A percentile compares a stretch with the other conserved stretches of the same genome.
Evolutionary conservation across 2,113 vertebrate species (phyloP).

Genomic region (Seriola aureovittata): DNA sequence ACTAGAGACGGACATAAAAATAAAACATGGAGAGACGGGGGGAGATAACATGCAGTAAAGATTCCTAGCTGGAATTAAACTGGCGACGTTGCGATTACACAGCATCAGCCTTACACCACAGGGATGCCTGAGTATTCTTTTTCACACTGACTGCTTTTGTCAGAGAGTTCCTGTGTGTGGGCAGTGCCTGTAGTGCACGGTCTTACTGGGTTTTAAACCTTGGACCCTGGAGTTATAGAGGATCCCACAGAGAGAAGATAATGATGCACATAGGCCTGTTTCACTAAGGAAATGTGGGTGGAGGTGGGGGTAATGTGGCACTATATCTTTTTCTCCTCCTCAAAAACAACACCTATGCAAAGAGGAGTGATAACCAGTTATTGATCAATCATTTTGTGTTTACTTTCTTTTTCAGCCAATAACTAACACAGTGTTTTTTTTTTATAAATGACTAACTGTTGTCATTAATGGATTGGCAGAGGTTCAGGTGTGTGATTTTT

Average conservation of each 20-base stretch:
- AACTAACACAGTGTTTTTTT: not conserved
- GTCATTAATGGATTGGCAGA: not conserved
- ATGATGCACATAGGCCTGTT: constrained; percentile 7
- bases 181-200: constrained; percentile 12
- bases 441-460: not conserved
- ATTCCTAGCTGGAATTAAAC: not conserved
- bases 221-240: constrained; percentile 10
- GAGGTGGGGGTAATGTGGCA: not conserved
- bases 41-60: not conserved
- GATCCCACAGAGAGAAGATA: constrained; percentile 24
- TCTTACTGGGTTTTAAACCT: constrained; percentile 35
- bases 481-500: not conserved
- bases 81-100: not conserved
- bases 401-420: not conserved
- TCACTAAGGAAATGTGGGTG: not conserved
- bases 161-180: constrained; percentile 18
- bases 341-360: not conserved
- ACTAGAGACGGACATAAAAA: not conserved
- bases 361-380: not conserved
- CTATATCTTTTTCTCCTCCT: not conserved
- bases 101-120: not conserved
- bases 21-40: not conserved
- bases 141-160: not conserved
- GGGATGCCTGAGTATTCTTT: not conserved
- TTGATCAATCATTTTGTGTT: not conserved